These are phyloP conservation scores for Heliconius aoede DNA, from an alignment of 2,888 invertebrate species.

Conservation along the genomic window DNA sequence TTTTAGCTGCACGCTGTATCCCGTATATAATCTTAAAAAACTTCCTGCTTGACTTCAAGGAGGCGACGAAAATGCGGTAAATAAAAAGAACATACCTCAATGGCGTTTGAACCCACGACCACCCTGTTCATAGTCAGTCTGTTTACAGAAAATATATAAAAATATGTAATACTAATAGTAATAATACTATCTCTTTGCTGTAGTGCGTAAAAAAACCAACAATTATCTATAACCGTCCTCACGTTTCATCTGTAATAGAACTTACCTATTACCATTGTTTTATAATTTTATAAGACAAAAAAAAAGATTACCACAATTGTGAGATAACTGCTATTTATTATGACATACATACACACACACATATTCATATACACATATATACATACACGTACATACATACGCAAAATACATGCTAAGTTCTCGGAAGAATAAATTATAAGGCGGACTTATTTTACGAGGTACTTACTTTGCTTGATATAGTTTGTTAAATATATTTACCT, in stretches of 20 bases:
- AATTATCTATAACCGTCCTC: not conserved
- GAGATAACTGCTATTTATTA: slow-evolving; percentile 22
- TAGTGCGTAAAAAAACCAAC: not conserved
- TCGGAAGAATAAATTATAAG: slow-evolving; percentile 12
- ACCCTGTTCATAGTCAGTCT: too few species aligned
- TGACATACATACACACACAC: slow-evolving; percentile 9
- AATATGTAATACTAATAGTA: not conserved
- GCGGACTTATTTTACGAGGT: slow-evolving; percentile 10
- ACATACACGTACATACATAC: too few species aligned
- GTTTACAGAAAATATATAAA: too few species aligned
- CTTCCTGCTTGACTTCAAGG: too few species aligned
- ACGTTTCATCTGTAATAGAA: slow-evolving; percentile 1
- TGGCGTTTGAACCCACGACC: too few species aligned
- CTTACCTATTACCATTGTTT: slow-evolving; percentile 13
- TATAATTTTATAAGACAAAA: slow-evolving; percentile 12
- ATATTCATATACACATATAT: too few species aligned
- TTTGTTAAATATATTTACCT: not conserved
- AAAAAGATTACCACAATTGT: slow-evolving; percentile 31
- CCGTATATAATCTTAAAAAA: too few species aligned
- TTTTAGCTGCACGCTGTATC: too few species aligned
- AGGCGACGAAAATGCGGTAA: too few species aligned
- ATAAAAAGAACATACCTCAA: too few species aligned
- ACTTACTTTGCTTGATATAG: not conserved
- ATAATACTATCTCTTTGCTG: not conserved
- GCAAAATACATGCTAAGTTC: slow-evolving; percentile 17